Evolutionary conservation across 2,113 vertebrate species (phyloP).

Genomic region (Gallinago media): DNA sequence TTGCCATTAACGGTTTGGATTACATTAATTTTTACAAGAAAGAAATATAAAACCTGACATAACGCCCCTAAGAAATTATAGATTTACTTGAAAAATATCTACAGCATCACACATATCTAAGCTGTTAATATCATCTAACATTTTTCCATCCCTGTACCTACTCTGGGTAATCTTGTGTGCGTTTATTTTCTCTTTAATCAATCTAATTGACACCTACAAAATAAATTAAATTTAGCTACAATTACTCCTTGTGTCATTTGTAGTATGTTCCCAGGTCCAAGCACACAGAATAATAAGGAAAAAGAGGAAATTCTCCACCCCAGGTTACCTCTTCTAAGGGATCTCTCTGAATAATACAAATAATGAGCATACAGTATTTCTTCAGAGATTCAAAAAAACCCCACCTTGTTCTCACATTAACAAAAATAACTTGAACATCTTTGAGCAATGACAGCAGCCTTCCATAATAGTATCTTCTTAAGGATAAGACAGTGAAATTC

Average conservation of each 20-base stretch:
- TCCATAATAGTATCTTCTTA: not conserved
- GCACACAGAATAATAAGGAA: not conserved
- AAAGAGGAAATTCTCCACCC: not conserved
- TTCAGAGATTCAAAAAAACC: not conserved
- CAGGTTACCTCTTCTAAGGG: not conserved
- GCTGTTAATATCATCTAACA: not conserved
- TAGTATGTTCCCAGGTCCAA: not conserved
- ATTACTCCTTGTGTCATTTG: not conserved
- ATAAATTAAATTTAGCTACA: not conserved
- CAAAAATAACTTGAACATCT: not conserved
- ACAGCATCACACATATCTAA: not conserved
- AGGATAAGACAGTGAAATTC: not conserved
- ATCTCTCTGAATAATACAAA: not conserved
- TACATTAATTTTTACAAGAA: constrained; percentile 6
- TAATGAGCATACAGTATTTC: not conserved
- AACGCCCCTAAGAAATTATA: constrained; percentile 13
- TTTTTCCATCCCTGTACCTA: not conserved
- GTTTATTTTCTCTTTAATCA: constrained; percentile 24
- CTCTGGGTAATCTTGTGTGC: not conserved
- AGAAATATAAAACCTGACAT: not conserved
- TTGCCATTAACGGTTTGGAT: not conserved
- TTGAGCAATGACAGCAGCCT: not conserved
- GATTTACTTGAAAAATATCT: not conserved
- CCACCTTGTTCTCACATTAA: not conserved
- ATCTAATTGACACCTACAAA: not conserved